phyloP scores from a whole-genome alignment of 2,113 vertebrate genomes.

The Platycercus adscitus region DNA sequence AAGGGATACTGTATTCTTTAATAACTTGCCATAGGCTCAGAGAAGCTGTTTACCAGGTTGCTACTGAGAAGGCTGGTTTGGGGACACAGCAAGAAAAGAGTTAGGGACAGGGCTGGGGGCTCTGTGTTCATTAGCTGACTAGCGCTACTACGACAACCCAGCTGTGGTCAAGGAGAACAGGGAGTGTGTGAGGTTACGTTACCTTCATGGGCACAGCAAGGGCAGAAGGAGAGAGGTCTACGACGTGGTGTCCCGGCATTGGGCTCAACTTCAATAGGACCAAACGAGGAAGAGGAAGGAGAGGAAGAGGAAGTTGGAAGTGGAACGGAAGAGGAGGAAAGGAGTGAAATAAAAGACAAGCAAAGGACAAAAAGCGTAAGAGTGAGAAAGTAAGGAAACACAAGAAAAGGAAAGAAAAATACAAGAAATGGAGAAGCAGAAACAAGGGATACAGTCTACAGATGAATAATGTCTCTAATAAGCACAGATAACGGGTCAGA shows the following conservation, averaged over 20 bases:
- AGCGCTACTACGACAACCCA: conserved; percentile 69
- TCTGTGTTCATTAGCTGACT: conserved; percentile 26
- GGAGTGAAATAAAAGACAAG: conserved; percentile 78
- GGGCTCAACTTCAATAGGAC: conserved; percentile 93
- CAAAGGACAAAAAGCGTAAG: conserved; percentile 79
- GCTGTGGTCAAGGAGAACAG: conserved; percentile 68
- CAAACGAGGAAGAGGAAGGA: conserved; percentile 74
- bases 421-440: conserved; percentile 79
- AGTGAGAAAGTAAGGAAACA: conserved; percentile 75
- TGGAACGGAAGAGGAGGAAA: conserved; percentile 72
- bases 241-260: conserved; percentile 95
- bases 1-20: conserved; percentile 78
- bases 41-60: conserved; percentile 44
- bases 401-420: conserved; percentile 73
- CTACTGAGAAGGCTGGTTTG: background rate
- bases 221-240: conserved; percentile 98
- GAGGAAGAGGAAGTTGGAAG: conserved; percentile 72
- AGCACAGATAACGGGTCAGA: conserved; percentile 65
- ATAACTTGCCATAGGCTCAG: conserved; percentile 55
- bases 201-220: conserved; percentile 99
- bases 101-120: background rate
- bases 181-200: conserved; percentile 81
- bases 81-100: conserved; percentile 35
- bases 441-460: conserved; percentile 77
- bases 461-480: conserved; percentile 69